Evolutionary conservation across 2,113 vertebrate genomes (phyloP), one percentile per base, ranked within the genome.

Genomic region (Lepidothrix coronata): DNA sequence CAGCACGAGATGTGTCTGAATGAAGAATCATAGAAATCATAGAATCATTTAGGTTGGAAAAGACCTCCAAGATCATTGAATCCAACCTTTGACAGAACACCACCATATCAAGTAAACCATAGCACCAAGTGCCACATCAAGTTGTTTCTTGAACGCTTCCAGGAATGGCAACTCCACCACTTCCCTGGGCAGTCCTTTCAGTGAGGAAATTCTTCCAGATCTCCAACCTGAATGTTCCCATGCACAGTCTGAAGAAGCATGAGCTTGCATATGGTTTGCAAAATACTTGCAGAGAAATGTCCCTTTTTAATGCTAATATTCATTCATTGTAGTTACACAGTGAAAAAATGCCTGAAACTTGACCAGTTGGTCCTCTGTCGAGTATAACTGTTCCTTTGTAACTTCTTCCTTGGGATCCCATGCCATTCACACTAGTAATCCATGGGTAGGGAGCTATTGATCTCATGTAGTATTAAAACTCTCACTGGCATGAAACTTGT

Each of bases 71-170:
- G 51, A n/a, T 46, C 20, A 51, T 35, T 0, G 0, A 73, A 27
- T 58, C 10, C 23, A 81, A 66, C 8, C 27, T 44, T 6, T 37
- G 37, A 33, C 44, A 2, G 7, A 66, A 81, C 59, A 51, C 4
- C 25, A 25, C 9, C 8, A 37, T 1, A 3, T 37, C 33, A 74
- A 37, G 14, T 66, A 20, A 66, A 80, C 5, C 25, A 43, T 6
- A 7, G 51, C 22, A 41, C 13, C 12, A 49, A 31, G 5, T 57
- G 31, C 8, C 27, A 23, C 0, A 0, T 31, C 9, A 6, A 61
- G 35, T 37, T 4, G 44, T 59, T 67, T 81, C 33, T 52, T 28
- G 8, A 66, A 66, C 2, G 52, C 15, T 52, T 74, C 13, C 27
- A 58, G 27, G 18, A 11, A 43, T 28, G 51, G 51, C 8, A 3